These are phyloP conservation scores for Donacobius atricapilla DNA, from an alignment of 2,113 vertebrate species.

Conservation along the genomic window DNA sequence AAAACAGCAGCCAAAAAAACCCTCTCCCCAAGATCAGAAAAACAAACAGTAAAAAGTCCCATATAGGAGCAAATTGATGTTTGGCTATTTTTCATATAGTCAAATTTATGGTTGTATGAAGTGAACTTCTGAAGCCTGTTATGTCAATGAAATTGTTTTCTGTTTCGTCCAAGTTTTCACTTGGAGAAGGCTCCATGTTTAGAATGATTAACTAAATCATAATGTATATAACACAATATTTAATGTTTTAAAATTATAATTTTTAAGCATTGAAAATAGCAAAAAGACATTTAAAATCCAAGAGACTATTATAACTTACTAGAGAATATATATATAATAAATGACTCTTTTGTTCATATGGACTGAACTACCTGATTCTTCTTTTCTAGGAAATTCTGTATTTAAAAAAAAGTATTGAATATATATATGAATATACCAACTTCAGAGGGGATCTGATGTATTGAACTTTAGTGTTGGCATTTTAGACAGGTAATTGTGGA, in stretches of 20 bases:
- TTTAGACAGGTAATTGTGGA: not conserved
- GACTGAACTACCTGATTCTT: constrained; percentile 72
- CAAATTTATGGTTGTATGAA: constrained; percentile 68
- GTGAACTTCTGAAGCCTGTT: constrained; percentile 69
- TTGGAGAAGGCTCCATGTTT: constrained; percentile 70
- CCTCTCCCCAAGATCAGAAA: not conserved
- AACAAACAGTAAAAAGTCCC: not conserved
- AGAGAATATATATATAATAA: constrained; percentile 80
- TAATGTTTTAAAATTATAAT: constrained; percentile 83
- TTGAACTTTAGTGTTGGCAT: not conserved
- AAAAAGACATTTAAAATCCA: constrained; percentile 78
- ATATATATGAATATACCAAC: not conserved
- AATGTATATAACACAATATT: constrained; percentile 80
- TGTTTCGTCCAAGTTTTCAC: constrained; percentile 64
- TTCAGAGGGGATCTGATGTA: constrained; percentile 4
- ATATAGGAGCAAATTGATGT: constrained; percentile 59
- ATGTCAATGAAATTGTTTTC: constrained; percentile 68
- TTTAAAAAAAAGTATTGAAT: not conserved
- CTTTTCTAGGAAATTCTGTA: constrained; percentile 66
- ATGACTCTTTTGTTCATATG: constrained; percentile 78
- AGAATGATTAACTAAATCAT: constrained; percentile 69
- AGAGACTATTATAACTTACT: constrained; percentile 78
- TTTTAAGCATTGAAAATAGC: constrained; percentile 81
- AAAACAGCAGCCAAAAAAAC: constrained; percentile 38
- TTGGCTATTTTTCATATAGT: constrained; percentile 78